These are phyloP conservation scores for Meriones psammophilus DNA, from an alignment of 2,797 vertebrate genomes.

Conservation along the genomic window DNA sequence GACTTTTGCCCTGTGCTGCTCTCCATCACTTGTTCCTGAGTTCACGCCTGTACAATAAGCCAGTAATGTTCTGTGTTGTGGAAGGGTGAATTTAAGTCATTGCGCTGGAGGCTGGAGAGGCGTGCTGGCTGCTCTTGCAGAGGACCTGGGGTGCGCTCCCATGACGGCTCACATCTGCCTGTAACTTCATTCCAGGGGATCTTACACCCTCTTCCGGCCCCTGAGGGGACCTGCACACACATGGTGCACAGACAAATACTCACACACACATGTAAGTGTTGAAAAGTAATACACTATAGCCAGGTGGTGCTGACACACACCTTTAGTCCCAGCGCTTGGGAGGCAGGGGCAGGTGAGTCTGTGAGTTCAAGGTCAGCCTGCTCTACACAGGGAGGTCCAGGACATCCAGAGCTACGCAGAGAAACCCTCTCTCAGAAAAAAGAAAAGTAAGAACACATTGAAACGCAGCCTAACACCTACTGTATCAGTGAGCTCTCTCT, in stretches of 20 bases:
- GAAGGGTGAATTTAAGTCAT: background rate
- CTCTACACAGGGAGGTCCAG: background rate
- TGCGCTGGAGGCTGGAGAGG: background rate
- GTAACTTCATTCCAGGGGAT: background rate
- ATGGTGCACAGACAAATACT: background rate
- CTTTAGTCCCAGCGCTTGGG: background rate
- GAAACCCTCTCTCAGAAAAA: background rate
- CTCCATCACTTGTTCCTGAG: background rate
- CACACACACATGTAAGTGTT: background rate
- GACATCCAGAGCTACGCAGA: background rate
- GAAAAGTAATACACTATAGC: background rate
- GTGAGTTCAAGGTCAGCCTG: background rate
- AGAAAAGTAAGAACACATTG: background rate
- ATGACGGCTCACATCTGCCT: background rate
- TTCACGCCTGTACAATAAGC: background rate
- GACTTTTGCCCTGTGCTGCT: background rate
- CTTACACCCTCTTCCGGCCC: background rate
- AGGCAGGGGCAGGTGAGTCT: background rate
- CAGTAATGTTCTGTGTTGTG: no score
- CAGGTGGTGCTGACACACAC: background rate
- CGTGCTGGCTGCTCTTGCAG: background rate
- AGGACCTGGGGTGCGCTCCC: background rate
- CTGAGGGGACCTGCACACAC: background rate
- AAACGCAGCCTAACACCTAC: background rate
- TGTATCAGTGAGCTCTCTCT: background rate